phyloP scores from a whole-genome alignment of 2,797 vertebrate species.

The Dryobates pubescens region DNA sequence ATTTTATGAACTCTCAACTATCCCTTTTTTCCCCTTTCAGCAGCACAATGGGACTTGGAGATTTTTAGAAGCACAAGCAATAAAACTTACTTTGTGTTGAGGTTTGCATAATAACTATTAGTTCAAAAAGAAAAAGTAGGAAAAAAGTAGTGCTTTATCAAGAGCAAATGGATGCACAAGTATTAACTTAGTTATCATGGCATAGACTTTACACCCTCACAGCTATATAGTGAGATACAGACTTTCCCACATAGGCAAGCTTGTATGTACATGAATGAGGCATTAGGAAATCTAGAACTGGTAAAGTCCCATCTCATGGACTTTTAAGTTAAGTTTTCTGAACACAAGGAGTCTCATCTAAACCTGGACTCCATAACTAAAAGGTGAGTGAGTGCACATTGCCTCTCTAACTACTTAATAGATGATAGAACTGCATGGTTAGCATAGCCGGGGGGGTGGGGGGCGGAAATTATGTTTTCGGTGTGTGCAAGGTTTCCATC shows the following conservation, averaged over 20 bases:
- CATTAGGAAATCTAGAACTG: neutral
- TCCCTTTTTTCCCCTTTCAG: neutral
- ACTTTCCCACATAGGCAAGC: neutral
- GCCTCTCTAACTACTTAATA: neutral
- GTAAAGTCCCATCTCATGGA: neutral
- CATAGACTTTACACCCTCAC: neutral
- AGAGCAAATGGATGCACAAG: neutral
- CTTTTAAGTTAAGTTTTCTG: neutral
- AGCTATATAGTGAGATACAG: neutral
- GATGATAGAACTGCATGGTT: neutral
- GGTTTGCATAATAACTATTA: neutral
- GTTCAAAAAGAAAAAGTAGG: neutral
- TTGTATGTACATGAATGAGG: neutral
- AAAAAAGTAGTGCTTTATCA: neutral
- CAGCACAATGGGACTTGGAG: neutral
- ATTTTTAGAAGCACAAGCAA: neutral
- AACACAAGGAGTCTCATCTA: neutral
- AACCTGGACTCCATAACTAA: neutral
- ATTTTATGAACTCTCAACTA: neutral
- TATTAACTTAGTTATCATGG: neutral
- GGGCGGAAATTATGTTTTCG: too few relatives aligned
- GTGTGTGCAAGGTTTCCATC: neutral
- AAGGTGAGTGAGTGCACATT: neutral
- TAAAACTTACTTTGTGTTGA: neutral
- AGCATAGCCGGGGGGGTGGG: neutral